Percentiles rank a stretch among this genome's conserved stretches.
Conservation (phyloP, 1,140 invertebrate genomes). For the silkworm (Bombyx mori) region DNA sequence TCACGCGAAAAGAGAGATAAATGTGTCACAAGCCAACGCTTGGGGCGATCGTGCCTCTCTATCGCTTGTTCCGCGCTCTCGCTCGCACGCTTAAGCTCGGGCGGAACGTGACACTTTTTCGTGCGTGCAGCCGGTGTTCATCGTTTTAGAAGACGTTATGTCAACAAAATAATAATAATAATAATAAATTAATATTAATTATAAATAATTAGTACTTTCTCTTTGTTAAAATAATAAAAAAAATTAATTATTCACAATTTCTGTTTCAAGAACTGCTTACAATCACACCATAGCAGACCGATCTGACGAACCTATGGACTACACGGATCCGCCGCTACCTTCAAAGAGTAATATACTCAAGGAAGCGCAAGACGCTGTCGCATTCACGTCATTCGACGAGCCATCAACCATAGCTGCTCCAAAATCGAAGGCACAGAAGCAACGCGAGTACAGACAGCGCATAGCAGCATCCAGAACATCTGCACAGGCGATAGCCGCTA, state of each 20-base stretch:
- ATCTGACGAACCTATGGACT: slow-evolving; percentile 19
- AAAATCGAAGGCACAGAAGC: slow-evolving; percentile 25
- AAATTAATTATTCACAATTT: slow-evolving; percentile 10
- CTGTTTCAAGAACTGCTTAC: slow-evolving; percentile 21
- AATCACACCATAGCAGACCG: slow-evolving; percentile 17
- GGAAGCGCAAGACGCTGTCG: slow-evolving; percentile 12
- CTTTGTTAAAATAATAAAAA: slow-evolving; percentile 1
- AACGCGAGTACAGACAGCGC: slow-evolving; percentile 38
- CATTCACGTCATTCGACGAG: slow-evolving; percentile 12
- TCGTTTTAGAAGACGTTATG: too few species aligned
- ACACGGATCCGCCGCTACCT: slow-evolving; percentile 15
- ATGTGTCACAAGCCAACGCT: too few species aligned
- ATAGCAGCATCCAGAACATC: slow-evolving; percentile 29
- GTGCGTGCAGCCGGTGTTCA: too few species aligned
- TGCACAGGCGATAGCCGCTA: slow-evolving; percentile 22
- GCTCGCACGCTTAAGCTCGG: too few species aligned
- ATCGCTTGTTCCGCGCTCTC: too few species aligned
- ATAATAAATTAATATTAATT: not conserved
- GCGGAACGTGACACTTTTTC: too few species aligned
- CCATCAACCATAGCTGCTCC: slow-evolving; percentile 11
- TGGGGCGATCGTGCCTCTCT: too few species aligned
- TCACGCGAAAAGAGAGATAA: too few species aligned
- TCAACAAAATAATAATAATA: not conserved
- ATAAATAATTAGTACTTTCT: not conserved
- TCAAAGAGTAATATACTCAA: slow-evolving; percentile 15